Evolutionary conservation across 2,888 invertebrate species (phyloP).

Genomic region (Urechis unicinctus): DNA sequence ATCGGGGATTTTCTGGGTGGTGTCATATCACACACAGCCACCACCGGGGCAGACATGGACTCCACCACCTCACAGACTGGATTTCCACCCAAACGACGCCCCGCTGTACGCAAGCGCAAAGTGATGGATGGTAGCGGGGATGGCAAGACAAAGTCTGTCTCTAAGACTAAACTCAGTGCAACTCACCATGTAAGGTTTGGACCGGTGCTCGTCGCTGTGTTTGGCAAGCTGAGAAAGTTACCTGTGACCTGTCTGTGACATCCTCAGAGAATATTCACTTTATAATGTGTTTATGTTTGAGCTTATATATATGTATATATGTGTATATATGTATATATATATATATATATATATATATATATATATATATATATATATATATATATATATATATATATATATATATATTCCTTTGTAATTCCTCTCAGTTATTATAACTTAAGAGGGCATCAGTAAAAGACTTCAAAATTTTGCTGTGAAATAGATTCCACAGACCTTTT

Average conservation of each 20-base stretch:
- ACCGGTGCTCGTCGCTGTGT: too few relatives aligned
- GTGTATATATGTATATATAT: not conserved
- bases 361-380: not conserved
- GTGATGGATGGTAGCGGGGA: too few relatives aligned
- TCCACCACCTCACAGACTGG: too few relatives aligned
- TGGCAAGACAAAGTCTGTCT: too few relatives aligned
- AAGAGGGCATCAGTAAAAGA: not conserved
- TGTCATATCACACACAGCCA: slow-evolving; percentile 30
- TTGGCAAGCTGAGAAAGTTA: too few relatives aligned
- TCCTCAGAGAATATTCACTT: too few relatives aligned
- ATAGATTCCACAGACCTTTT: not conserved
- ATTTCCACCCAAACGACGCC: too few relatives aligned
- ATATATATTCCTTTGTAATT: too few relatives aligned
- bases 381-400: not conserved
- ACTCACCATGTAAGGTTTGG: too few relatives aligned
- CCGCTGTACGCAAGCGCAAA: not conserved
- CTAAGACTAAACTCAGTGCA: too few relatives aligned
- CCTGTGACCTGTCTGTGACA: too few relatives aligned
- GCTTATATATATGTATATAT: not conserved
- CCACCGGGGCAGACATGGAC: not conserved
- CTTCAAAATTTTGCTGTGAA: not conserved
- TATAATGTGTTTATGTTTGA: not conserved
- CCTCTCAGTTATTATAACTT: too few relatives aligned
- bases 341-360: not conserved
- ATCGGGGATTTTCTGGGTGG: slow-evolving; percentile 50